phyloP scores from a whole-genome alignment of 2,113 vertebrate genomes.

The Sminthopsis crassicaudata region DNA sequence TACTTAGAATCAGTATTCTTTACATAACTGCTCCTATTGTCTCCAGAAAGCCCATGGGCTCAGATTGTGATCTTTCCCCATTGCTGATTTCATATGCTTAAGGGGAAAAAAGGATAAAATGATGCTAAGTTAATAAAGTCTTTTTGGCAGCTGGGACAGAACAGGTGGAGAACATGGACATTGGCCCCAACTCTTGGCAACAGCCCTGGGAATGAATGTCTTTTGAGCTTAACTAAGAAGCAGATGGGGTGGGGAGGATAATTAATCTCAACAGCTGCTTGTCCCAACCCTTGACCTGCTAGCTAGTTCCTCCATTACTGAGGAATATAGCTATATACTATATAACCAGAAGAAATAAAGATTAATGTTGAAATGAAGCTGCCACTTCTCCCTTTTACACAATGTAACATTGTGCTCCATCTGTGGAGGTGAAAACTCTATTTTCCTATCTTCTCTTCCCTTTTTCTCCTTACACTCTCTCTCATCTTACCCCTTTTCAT shows the following conservation, averaged over 20 bases:
- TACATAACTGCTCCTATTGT: background rate
- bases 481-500: background rate
- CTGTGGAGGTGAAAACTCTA: background rate
- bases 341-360: background rate
- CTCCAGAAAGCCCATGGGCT: background rate
- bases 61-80: background rate
- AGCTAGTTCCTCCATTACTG: background rate
- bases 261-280: background rate
- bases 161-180: background rate
- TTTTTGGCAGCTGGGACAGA: background rate
- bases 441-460: background rate
- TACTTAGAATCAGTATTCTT: slow-evolving; percentile 8
- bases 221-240: background rate
- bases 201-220: background rate
- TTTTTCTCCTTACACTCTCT: background rate
- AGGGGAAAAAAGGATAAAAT: background rate
- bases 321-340: background rate
- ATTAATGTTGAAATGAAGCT: background rate
- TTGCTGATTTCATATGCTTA: background rate
- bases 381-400: background rate
- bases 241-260: background rate
- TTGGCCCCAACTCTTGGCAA: background rate
- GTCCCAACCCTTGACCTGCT: background rate
- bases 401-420: background rate
- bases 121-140: background rate